A percentile compares a stretch with the other conserved stretches of the same genome.
Conservation (phyloP, 53 echinoderm and acorn worm genomes). For the Temnopleurus reevesii region DNA sequence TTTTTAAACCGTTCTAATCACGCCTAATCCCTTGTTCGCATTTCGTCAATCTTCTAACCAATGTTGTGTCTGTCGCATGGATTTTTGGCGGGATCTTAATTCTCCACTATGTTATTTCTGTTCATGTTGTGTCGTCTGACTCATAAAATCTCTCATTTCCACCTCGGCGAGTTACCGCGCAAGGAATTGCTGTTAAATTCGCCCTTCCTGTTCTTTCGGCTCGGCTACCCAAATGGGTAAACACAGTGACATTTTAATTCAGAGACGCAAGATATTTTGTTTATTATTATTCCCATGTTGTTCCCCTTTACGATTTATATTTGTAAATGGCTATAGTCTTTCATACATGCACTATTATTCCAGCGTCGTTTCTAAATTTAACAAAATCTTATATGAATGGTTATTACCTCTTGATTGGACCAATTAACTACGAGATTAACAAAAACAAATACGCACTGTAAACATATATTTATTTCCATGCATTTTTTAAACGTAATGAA, state of each 20-base stretch:
- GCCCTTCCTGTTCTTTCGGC: background rate
- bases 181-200: slow-evolving; percentile 11
- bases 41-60: background rate
- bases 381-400: no score
- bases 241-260: background rate
- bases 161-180: background rate
- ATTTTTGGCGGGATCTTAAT: slow-evolving; percentile 22
- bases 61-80: background rate
- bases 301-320: background rate
- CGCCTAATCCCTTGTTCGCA: slow-evolving; percentile 11
- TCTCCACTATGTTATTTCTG: slow-evolving; percentile 21
- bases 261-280: background rate
- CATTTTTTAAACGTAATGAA: no score
- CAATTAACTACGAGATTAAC: no score
- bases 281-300: background rate
- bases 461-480: no score
- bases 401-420: no score
- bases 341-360: background rate
- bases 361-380: no score
- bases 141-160: slow-evolving; percentile 34
- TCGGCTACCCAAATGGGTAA: background rate
- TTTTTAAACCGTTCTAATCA: background rate
- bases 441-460: no score
- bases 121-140: slow-evolving; percentile 8
- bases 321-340: no score